phyloP scores from a whole-genome alignment of 2,888 invertebrate species.

The Oligia fasciuncula region DNA sequence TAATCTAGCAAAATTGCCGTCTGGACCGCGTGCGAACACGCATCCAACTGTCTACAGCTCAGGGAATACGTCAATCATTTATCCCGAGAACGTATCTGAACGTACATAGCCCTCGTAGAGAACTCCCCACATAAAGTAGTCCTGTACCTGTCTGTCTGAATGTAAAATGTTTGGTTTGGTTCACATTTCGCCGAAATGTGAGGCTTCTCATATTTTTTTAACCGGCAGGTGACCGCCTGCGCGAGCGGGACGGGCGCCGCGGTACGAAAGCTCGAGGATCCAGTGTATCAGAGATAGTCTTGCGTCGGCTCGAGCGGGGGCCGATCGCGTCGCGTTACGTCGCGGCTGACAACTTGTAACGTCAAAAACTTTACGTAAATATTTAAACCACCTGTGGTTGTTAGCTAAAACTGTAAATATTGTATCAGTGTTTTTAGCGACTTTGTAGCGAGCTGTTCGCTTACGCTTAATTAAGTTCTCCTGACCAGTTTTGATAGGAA shows the following conservation, averaged over 20 bases:
- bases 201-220: conserved; percentile 84
- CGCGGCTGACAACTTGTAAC: conserved; percentile 71
- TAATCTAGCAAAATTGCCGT: conserved; percentile 81
- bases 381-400: conserved; percentile 69
- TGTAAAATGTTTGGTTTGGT: conserved; percentile 81
- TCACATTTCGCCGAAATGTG: conserved; percentile 87
- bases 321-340: conserved; percentile 75
- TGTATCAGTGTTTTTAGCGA: conserved; percentile 64
- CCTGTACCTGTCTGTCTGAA: conserved; percentile 77
- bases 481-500: conserved; percentile 70
- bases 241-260: conserved; percentile 80
- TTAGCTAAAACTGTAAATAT: conserved; percentile 68
- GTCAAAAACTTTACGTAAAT: conserved; percentile 87
- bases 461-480: conserved; percentile 67
- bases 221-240: conserved; percentile 84
- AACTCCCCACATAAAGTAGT: conserved; percentile 65
- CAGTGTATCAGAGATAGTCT: conserved; percentile 80
- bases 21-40: conserved; percentile 73
- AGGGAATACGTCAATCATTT: conserved; percentile 34
- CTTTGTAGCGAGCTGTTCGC: conserved; percentile 51
- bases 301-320: conserved; percentile 81
- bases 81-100: conserved; percentile 28
- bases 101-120: conserved; percentile 32
- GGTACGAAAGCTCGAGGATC: conserved; percentile 81
- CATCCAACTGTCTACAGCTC: conserved; percentile 40